Percentiles rank a stretch among this genome's conserved stretches.
Evolutionary conservation across 1,140 invertebrate species (phyloP).

Genomic region (Cataglyphis hispanica): DNA sequence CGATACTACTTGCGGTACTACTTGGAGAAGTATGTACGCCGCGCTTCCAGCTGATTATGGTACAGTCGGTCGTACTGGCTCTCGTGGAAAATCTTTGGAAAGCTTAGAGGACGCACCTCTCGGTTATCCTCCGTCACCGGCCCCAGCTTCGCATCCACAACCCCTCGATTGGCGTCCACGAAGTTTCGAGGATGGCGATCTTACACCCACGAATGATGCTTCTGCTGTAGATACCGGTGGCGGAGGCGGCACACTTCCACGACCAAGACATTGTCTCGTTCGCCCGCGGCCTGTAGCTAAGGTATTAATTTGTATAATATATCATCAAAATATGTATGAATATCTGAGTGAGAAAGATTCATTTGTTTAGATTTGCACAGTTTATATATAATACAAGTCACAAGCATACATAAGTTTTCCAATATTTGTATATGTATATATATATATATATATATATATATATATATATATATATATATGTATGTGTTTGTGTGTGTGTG

Average conservation of each 20-base stretch:
- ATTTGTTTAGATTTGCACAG: background rate
- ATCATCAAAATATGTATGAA: background rate
- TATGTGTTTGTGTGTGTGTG: too few species aligned
- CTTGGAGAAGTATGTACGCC: slow-evolving; percentile 85
- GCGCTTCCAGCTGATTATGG: slow-evolving; percentile 78
- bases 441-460: background rate
- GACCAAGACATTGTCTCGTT: slow-evolving; percentile 92
- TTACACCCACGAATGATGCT: slow-evolving; percentile 94
- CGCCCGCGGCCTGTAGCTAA: slow-evolving; percentile 95
- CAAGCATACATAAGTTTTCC: background rate
- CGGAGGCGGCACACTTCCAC: slow-evolving; percentile 92
- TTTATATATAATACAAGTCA: background rate
- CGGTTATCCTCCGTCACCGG: slow-evolving; percentile 84
- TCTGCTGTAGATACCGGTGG: slow-evolving; percentile 88
- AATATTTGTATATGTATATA: background rate
- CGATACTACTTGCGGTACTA: slow-evolving; percentile 72
- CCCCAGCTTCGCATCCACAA: slow-evolving; percentile 79
- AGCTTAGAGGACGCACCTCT: slow-evolving; percentile 89
- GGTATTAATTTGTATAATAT: slow-evolving; percentile 84
- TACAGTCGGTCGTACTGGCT: slow-evolving; percentile 79
- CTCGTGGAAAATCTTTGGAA: slow-evolving; percentile 93
- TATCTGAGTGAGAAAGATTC: background rate
- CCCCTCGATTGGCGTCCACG: slow-evolving; percentile 90
- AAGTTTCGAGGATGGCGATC: slow-evolving; percentile 95
- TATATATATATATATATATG: background rate